Percentiles rank a stretch among this genome's conserved stretches.
Conservation (phyloP, 2,888 invertebrate species). For the Myopa testacea region DNA sequence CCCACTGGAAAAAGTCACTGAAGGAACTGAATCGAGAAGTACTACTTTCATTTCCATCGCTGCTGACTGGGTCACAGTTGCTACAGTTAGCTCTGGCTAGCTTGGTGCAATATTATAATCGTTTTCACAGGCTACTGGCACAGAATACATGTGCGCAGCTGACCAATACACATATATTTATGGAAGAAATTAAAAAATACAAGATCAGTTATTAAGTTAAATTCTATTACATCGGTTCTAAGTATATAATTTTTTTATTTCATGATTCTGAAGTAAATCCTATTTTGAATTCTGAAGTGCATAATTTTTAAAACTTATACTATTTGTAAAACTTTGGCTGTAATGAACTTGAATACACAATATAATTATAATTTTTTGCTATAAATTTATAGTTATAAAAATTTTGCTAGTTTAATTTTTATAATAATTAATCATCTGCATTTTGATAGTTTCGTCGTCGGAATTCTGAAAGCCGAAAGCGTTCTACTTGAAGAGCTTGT, state of each 20-base stretch:
- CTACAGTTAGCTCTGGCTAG: conserved; percentile 95
- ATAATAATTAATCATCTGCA: conserved; percentile 51
- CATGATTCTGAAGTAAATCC: too few species aligned
- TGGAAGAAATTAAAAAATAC: conserved; percentile 99
- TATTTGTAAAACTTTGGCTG: too few species aligned
- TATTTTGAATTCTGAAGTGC: too few species aligned
- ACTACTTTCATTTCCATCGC: conserved; percentile 93
- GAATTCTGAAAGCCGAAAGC: conserved; percentile 85
- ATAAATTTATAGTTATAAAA: too few species aligned
- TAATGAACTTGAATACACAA: too few species aligned
- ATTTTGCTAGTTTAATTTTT: too few species aligned
- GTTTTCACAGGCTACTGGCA: conserved; percentile 93
- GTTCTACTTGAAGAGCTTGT: conserved; percentile 88
- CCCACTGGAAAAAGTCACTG: conserved; percentile 94
- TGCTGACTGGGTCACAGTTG: conserved; percentile 94
- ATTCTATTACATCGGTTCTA: neutral
- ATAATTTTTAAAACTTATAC: too few species aligned
- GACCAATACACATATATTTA: conserved; percentile 97
- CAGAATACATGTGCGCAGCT: conserved; percentile 88
- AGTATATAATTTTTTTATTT: neutral
- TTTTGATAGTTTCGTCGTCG: conserved; percentile 88
- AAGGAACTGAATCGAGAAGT: conserved; percentile 96
- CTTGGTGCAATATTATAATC: conserved; percentile 96
- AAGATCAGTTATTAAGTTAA: conserved; percentile 87
- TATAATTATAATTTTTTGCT: too few species aligned